These are phyloP conservation scores for Parotia lawesii DNA, from an alignment of 2,113 vertebrate species.

Conservation along the genomic window DNA sequence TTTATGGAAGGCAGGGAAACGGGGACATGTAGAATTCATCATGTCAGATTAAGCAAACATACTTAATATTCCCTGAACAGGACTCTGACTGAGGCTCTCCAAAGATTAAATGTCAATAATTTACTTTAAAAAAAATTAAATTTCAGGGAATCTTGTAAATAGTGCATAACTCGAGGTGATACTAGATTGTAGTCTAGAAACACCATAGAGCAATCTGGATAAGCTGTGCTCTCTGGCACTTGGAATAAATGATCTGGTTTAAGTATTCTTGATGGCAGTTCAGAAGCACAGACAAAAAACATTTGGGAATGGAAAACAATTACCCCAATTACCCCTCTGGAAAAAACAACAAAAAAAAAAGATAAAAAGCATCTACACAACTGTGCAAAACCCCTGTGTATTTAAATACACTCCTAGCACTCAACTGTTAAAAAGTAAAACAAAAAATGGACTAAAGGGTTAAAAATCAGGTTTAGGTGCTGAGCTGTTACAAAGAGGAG, in stretches of 20 bases:
- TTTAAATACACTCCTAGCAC: neutral
- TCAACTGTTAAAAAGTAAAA: neutral
- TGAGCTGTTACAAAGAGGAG: slow-evolving; percentile 69
- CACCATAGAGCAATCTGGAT: neutral
- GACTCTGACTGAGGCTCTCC: slow-evolving; percentile 7
- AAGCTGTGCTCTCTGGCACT: slow-evolving; percentile 3
- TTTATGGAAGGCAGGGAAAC: slow-evolving; percentile 22
- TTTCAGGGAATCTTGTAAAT: slow-evolving; percentile 5
- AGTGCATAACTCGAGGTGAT: neutral
- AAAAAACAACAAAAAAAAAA: slow-evolving; percentile 10
- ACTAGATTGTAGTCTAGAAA: slow-evolving; percentile 33
- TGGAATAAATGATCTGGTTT: slow-evolving; percentile 1
- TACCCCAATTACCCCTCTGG: neutral
- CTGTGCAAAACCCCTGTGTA: neutral
- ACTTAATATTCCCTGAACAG: slow-evolving; percentile 38
- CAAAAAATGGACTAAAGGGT: neutral
- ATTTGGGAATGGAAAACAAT: slow-evolving; percentile 42
- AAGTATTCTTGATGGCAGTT: slow-evolving; percentile 41
- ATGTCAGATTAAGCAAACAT: slow-evolving; percentile 34
- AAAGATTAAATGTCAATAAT: slow-evolving; percentile 13
- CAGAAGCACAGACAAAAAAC: slow-evolving; percentile 58
- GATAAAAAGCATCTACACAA: neutral
- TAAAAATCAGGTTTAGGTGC: slow-evolving; percentile 61
- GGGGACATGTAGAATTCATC: neutral
- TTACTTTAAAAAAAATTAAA: neutral